Evolutionary conservation across 2,888 invertebrate genomes (phyloP).

Genomic region (Aphidius colemani): DNA sequence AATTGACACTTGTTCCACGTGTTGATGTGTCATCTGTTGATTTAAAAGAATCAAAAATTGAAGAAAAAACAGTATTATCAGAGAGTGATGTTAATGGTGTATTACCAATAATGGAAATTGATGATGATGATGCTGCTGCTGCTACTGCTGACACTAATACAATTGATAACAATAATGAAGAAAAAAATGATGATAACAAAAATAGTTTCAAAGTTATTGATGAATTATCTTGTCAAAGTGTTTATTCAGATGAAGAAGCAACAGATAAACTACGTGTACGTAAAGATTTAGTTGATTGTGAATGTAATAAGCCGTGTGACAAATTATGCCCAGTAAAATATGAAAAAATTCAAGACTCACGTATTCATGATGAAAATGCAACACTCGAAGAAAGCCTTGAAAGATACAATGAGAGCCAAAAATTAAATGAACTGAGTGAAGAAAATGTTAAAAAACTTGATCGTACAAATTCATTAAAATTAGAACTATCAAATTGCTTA

Average conservation of each 20-base stretch:
- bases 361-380: slow-evolving; percentile 56
- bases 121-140: not conserved
- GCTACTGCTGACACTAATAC: slow-evolving; percentile 30
- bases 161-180: slow-evolving; percentile 3
- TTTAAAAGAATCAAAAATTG: slow-evolving; percentile 27
- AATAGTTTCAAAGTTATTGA: slow-evolving; percentile 35
- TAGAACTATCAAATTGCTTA: slow-evolving; percentile 45
- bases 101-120: slow-evolving; percentile 32
- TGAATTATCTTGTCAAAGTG: slow-evolving; percentile 33
- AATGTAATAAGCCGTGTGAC: slow-evolving; percentile 47
- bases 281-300: slow-evolving; percentile 52
- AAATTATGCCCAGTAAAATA: slow-evolving; percentile 52
- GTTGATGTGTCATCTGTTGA: slow-evolving; percentile 24
- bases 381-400: slow-evolving; percentile 55
- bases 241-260: slow-evolving; percentile 35
- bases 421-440: slow-evolving; percentile 49
- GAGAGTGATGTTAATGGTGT: slow-evolving; percentile 34
- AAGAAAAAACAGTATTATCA: slow-evolving; percentile 29
- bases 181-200: slow-evolving; percentile 24
- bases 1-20: slow-evolving; percentile 28
- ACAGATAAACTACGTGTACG: slow-evolving; percentile 49
- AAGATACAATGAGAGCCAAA: slow-evolving; percentile 50
- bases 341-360: slow-evolving; percentile 53
- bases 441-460: slow-evolving; percentile 52
- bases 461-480: slow-evolving; percentile 44